phyloP scores from a whole-genome alignment of 2,888 invertebrate species.

The Hoplodrina blanda region DNA sequence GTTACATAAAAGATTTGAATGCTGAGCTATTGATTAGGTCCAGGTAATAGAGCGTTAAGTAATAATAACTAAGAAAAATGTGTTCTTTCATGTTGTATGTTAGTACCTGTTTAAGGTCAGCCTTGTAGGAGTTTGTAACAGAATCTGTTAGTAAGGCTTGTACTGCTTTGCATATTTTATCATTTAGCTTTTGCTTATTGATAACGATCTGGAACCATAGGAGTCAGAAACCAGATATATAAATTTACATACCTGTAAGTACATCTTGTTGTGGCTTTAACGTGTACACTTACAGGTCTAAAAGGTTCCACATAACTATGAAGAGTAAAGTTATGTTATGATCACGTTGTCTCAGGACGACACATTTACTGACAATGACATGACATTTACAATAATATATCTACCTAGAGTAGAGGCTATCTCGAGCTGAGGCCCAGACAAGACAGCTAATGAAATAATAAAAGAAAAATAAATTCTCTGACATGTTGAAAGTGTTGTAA shows the following conservation, averaged over 20 bases:
- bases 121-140: conserved; percentile 9
- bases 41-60: conserved; percentile 23
- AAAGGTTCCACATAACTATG: conserved; percentile 22
- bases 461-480: conserved; percentile 47
- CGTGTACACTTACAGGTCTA: conserved; percentile 1
- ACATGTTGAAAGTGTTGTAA: conserved; percentile 42
- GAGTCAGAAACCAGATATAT: conserved; percentile 21
- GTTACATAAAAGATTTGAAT: conserved; percentile 40
- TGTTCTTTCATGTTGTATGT: neutral
- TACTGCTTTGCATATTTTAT: conserved; percentile 12
- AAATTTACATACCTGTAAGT: conserved; percentile 9
- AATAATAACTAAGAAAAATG: conserved; percentile 15
- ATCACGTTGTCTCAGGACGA: conserved; percentile 20
- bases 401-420: conserved; percentile 23
- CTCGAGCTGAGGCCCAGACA: conserved; percentile 27
- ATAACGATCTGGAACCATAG: conserved; percentile 10
- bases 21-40: conserved; percentile 32
- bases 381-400: conserved; percentile 52
- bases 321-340: conserved; percentile 29
- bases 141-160: conserved; percentile 4
- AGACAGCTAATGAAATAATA: conserved; percentile 50
- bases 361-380: conserved; percentile 43
- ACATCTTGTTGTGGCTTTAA: conserved; percentile 1
- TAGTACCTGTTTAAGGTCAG: neutral
- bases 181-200: conserved; percentile 6